Evolutionary conservation across 2,888 invertebrate species (phyloP).

Genomic region (Xestobium rufovillosum): DNA sequence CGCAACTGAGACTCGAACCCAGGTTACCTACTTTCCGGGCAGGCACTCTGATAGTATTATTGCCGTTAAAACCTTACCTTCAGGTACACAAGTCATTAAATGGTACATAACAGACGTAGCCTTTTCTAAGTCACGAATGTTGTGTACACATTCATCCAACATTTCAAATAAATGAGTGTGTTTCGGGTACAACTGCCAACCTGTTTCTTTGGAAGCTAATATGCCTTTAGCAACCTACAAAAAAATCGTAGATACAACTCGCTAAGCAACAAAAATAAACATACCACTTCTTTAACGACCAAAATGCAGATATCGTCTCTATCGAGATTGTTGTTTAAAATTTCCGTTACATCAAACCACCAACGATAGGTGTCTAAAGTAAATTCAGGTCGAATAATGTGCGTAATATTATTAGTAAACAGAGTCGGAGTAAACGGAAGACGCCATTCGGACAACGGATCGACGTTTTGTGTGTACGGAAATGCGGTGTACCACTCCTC

Average conservation of each 20-base stretch:
- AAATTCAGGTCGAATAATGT: constrained; percentile 44
- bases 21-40: too few relatives aligned
- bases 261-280: too few relatives aligned
- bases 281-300: constrained; percentile 44
- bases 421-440: constrained; percentile 42
- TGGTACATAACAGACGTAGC: constrained; percentile 38
- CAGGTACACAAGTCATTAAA: constrained; percentile 33
- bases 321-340: constrained; percentile 35
- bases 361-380: constrained; percentile 43
- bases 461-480: constrained; percentile 39
- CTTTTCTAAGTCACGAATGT: constrained; percentile 37
- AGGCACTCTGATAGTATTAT: too few relatives aligned
- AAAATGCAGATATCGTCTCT: constrained; percentile 45
- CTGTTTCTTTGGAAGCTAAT: constrained; percentile 14
- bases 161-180: constrained; percentile 36
- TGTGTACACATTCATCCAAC: constrained; percentile 38
- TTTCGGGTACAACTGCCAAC: constrained; percentile 36
- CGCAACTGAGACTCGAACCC: too few relatives aligned
- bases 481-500: constrained; percentile 43
- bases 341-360: constrained; percentile 44
- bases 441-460: constrained; percentile 45
- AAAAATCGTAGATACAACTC: too few relatives aligned
- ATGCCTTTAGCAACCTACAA: constrained; percentile 24
- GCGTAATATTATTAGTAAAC: constrained; percentile 40
- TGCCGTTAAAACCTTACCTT: constrained; percentile 27